These are phyloP conservation scores for Notolepis coatsorum DNA, from an alignment of 2,797 vertebrate genomes.

Conservation along the genomic window DNA sequence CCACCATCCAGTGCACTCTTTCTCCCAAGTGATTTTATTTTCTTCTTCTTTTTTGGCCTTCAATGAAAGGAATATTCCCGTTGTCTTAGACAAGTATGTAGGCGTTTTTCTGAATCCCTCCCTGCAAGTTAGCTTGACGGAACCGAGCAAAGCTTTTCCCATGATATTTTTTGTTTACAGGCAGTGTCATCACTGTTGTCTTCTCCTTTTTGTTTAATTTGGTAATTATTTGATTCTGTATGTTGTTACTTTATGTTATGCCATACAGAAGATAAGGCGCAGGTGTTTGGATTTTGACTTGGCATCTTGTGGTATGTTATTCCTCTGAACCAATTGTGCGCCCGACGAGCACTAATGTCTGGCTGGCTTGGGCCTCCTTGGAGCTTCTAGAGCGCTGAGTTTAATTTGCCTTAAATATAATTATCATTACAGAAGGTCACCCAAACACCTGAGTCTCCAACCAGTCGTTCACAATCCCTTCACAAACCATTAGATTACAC, in stretches of 20 bases:
- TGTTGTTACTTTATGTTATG: no score
- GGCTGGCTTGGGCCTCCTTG: no score
- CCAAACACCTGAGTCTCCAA: slow-evolving; percentile 35
- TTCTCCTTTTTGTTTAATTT: slow-evolving; percentile 4
- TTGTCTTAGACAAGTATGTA: not conserved
- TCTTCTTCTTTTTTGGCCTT: not conserved
- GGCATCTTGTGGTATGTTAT: not conserved
- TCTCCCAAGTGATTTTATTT: slow-evolving; percentile 2
- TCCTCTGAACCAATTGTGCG: no score
- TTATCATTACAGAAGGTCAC: not conserved
- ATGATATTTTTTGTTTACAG: not conserved
- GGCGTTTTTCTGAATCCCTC: not conserved
- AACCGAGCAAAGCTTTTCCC: not conserved
- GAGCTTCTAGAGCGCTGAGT: not conserved
- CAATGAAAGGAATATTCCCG: not conserved
- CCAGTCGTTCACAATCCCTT: not conserved
- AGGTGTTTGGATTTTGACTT: slow-evolving; percentile 30
- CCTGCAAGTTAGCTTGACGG: not conserved
- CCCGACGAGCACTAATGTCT: no score
- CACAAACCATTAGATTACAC: not conserved
- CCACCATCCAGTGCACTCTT: slow-evolving; percentile 24
- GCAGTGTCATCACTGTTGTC: slow-evolving; percentile 17
- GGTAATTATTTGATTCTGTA: no score
- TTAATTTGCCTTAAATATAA: not conserved
- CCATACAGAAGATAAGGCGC: slow-evolving; percentile 27